phyloP scores from a whole-genome alignment of 2,113 vertebrate species.

The Origma solitaria region DNA sequence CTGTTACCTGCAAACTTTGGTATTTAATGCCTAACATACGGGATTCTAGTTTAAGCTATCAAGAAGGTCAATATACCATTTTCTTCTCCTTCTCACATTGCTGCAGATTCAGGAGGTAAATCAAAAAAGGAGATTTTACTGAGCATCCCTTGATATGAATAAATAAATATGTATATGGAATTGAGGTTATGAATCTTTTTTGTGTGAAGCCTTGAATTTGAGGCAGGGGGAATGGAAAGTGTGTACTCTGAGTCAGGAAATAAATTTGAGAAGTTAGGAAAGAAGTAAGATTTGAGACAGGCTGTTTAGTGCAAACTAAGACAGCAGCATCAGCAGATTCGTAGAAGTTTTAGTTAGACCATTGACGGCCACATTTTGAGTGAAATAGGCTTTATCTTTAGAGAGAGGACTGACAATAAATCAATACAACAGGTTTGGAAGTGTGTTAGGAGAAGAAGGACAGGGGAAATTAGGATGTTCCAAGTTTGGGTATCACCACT shows the following conservation, averaged over 20 bases:
- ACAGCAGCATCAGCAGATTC: neutral
- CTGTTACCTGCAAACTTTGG: neutral
- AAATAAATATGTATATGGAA: neutral
- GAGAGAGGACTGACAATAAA: neutral
- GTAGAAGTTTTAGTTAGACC: neutral
- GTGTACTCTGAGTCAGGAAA: neutral
- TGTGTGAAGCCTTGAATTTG: neutral
- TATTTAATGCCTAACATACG: neutral
- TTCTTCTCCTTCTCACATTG: neutral
- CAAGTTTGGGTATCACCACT: neutral
- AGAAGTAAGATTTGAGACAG: neutral
- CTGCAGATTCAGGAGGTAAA: neutral
- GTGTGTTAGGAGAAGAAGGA: neutral
- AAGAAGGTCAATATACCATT: neutral
- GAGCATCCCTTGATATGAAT: neutral
- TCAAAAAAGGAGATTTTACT: neutral
- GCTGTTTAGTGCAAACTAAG: neutral
- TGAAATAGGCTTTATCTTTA: neutral
- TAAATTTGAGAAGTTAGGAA: neutral
- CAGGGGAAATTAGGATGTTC: neutral
- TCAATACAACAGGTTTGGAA: neutral
- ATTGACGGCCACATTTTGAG: neutral
- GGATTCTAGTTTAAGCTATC: neutral
- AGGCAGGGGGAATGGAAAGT: neutral
- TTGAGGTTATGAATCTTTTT: neutral